Conservation (phyloP, 1,140 invertebrate species). For the Amyelois transitella region DNA sequence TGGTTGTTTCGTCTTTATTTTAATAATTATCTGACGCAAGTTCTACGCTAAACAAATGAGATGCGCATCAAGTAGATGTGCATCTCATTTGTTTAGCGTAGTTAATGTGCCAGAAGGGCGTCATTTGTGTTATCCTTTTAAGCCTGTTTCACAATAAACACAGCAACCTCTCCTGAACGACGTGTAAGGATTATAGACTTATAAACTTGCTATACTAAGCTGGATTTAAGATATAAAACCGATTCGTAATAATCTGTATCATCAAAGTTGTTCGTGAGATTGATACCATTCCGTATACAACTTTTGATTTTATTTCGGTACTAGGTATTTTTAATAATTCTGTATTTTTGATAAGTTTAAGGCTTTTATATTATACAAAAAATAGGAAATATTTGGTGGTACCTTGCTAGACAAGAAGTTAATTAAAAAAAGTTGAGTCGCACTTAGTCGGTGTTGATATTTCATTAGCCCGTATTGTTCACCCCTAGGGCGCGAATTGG, state of each 20-base stretch:
- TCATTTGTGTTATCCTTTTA: conserved; percentile 41
- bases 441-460: conserved; percentile 39
- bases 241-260: not conserved
- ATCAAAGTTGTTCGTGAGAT: too few species aligned
- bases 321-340: too few species aligned
- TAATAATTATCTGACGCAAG: too few species aligned
- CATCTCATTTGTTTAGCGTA: conserved; percentile 28
- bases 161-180: conserved; percentile 15
- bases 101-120: conserved; percentile 41
- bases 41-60: too few species aligned
- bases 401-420: conserved; percentile 10
- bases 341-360: too few species aligned
- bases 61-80: conserved; percentile 31
- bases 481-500: conserved; percentile 30
- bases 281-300: too few species aligned
- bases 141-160: conserved; percentile 46
- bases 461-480: conserved; percentile 42
- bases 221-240: not conserved
- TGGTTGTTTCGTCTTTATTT: too few species aligned
- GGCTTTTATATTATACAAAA: too few species aligned
- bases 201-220: conserved; percentile 22
- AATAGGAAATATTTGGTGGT: conserved; percentile 10
- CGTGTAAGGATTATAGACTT: conserved; percentile 23
- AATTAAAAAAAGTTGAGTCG: conserved; percentile 25
- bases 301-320: too few species aligned